phyloP scores from a whole-genome alignment of 2,113 vertebrate species.

The Ahaetulla prasina region DNA sequence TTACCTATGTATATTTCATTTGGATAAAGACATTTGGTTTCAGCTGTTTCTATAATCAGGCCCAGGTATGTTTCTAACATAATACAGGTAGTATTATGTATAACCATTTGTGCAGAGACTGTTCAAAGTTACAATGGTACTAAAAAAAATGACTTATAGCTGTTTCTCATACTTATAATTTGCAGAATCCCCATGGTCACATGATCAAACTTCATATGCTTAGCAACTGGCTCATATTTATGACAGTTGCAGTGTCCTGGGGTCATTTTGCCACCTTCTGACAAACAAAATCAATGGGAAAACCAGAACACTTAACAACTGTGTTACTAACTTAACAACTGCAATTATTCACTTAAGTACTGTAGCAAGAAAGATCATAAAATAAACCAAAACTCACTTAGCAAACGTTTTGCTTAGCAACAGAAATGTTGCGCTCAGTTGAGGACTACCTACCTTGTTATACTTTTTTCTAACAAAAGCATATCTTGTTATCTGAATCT shows the following conservation, averaged over 20 bases:
- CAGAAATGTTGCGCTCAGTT: no score
- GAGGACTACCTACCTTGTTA: background rate
- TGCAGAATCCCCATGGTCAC: background rate
- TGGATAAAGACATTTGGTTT: background rate
- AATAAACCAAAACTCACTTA: background rate
- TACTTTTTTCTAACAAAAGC: background rate
- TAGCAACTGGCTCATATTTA: background rate
- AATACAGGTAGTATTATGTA: background rate
- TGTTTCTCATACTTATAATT: background rate
- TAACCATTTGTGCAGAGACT: background rate
- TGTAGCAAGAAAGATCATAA: background rate
- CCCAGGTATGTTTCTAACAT: background rate
- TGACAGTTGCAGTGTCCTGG: background rate
- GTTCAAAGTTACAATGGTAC: background rate
- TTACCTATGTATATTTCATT: background rate
- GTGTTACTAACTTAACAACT: background rate
- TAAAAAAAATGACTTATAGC: background rate
- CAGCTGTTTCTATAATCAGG: background rate
- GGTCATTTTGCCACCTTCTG: background rate
- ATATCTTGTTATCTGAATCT: background rate
- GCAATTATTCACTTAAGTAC: background rate
- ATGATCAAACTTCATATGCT: background rate
- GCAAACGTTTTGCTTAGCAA: no score
- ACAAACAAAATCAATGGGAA: background rate
- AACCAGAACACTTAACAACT: background rate